These are phyloP conservation scores for Aphidius gifuensis DNA, from an alignment of 1,140 invertebrate species.

Conservation along the genomic window DNA sequence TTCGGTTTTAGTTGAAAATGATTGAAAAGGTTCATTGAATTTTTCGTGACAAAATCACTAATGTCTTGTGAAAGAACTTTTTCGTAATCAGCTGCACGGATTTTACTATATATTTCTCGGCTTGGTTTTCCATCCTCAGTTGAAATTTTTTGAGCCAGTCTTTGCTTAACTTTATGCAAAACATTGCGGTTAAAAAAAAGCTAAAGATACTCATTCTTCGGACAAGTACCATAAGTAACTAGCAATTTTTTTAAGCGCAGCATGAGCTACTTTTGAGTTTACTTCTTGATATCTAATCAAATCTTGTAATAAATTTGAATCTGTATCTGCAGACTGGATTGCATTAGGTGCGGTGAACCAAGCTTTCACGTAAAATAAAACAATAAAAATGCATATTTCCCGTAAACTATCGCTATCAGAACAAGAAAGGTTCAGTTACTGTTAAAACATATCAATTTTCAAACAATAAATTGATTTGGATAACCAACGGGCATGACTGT, in stretches of 20 bases:
- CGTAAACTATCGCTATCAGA: not conserved
- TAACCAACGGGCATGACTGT: too few species aligned
- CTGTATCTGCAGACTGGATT: not conserved
- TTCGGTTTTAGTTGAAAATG: too few species aligned
- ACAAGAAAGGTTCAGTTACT: not conserved
- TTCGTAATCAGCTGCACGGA: too few species aligned
- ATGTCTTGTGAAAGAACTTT: too few species aligned
- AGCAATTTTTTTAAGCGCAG: not conserved
- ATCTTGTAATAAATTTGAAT: conserved; percentile 8
- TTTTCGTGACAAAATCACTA: too few species aligned
- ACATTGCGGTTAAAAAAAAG: conserved; percentile 15
- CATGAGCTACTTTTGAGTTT: not conserved
- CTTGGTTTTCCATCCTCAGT: not conserved
- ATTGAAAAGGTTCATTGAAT: too few species aligned
- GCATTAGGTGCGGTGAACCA: conserved; percentile 10
- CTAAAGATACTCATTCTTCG: conserved; percentile 13
- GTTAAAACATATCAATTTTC: conserved; percentile 1
- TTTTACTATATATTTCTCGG: too few species aligned
- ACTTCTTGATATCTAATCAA: not conserved
- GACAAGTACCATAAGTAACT: conserved; percentile 13
- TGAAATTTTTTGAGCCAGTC: conserved; percentile 1
- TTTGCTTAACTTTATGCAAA: not conserved
- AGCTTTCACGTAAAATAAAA: not conserved
- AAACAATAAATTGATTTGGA: not conserved
- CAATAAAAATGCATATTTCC: conserved; percentile 7